Conservation (phyloP, 2,888 invertebrate genomes). For the Himalopsyche japonica region DNA sequence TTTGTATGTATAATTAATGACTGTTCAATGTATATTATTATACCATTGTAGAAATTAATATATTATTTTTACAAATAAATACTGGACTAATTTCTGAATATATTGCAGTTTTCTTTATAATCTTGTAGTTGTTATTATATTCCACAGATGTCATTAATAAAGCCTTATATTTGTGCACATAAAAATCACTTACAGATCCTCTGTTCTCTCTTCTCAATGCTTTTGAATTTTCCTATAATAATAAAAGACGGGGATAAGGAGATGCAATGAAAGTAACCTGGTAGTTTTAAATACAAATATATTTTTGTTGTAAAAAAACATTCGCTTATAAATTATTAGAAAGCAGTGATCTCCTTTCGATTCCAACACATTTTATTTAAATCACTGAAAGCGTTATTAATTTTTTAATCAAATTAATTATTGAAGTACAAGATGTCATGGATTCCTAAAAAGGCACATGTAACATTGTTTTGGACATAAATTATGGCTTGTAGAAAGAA, state of each 20-base stretch:
- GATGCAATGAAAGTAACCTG: background rate
- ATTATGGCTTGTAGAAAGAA: background rate
- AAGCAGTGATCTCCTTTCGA: conserved; percentile 17
- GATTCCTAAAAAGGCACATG: background rate
- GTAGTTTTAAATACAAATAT: conserved; percentile 30
- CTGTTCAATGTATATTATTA: too few relatives aligned
- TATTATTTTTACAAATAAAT: too few relatives aligned
- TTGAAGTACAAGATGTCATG: background rate
- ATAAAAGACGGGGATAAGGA: background rate
- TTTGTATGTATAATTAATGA: too few relatives aligned
- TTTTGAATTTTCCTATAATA: too few relatives aligned
- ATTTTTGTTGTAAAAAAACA: conserved; percentile 37
- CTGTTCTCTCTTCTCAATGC: too few relatives aligned
- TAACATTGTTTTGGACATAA: background rate
- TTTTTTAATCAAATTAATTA: background rate
- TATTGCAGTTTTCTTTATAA: too few relatives aligned
- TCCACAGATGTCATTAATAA: too few relatives aligned
- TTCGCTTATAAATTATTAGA: conserved; percentile 26
- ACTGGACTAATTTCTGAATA: too few relatives aligned
- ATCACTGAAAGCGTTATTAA: background rate
- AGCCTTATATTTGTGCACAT: too few relatives aligned
- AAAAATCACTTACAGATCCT: too few relatives aligned
- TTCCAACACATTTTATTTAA: background rate
- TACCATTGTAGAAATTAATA: too few relatives aligned
- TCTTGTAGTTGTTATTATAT: too few relatives aligned